Percentiles rank a stretch among this genome's conserved stretches.
These are phyloP conservation scores for Ammodramus savannarum DNA, from an alignment of 2,113 vertebrate species.

Conservation along the genomic window DNA sequence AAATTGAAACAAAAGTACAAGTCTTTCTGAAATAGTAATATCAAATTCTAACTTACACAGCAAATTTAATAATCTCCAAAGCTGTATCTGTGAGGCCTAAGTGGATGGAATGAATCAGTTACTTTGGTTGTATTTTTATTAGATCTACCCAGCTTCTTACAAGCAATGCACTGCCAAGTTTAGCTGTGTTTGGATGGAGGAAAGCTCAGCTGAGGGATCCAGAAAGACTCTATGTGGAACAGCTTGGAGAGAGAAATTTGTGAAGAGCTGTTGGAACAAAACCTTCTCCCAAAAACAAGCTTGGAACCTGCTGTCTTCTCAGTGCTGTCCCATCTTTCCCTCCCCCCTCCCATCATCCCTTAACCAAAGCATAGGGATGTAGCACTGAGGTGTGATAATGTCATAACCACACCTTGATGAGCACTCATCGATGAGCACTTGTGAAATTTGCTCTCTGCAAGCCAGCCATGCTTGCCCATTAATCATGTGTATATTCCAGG, in stretches of 20 bases:
- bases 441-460: not conserved
- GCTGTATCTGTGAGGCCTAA: not conserved
- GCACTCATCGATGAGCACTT: accelerated
- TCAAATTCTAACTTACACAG: not conserved
- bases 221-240: not conserved
- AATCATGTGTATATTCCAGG: accelerated
- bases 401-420: accelerated
- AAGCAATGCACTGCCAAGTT: not conserved
- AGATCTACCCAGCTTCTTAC: not conserved
- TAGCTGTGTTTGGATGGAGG: not conserved
- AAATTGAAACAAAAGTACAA: not conserved
- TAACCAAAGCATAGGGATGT: not conserved
- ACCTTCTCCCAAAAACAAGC: not conserved
- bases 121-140: not conserved
- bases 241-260: not conserved
- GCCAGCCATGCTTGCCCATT: not conserved
- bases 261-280: not conserved
- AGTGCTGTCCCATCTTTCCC: not conserved
- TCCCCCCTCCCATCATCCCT: not conserved
- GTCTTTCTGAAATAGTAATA: not conserved
- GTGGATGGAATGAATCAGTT: not conserved
- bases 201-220: not conserved
- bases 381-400: not conserved
- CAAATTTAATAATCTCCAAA: not conserved
- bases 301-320: not conserved